Percentiles rank a stretch among this genome's conserved stretches.
Evolutionary conservation across 1,140 invertebrate species (phyloP).

Genomic region (Monochamus saltuarius): DNA sequence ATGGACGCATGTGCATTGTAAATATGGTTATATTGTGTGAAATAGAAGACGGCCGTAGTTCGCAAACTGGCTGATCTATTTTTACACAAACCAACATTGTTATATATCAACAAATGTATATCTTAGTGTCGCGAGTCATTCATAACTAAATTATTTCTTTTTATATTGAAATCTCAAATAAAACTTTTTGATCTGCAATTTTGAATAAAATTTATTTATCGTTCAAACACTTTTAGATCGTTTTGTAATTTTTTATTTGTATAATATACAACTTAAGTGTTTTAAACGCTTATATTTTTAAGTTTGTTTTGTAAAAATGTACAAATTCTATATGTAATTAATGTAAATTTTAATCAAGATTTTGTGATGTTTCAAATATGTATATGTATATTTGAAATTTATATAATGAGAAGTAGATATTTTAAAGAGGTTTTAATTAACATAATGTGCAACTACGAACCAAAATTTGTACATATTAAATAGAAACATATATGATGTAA

Average conservation of each 20-base stretch:
- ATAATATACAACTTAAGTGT: slow-evolving; percentile 2
- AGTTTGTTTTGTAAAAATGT: slow-evolving; percentile 26
- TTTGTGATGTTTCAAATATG: slow-evolving; percentile 38
- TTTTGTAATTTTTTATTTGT: slow-evolving; percentile 12
- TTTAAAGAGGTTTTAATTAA: slow-evolving; percentile 30
- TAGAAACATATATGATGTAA: slow-evolving; percentile 27
- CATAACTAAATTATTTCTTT: not conserved
- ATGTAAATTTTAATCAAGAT: slow-evolving; percentile 21
- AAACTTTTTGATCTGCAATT: not conserved
- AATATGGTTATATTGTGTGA: not conserved
- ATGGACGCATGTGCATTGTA: not conserved
- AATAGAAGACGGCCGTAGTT: no score
- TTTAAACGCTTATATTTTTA: slow-evolving; percentile 10
- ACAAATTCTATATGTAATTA: slow-evolving; percentile 23
- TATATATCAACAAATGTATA: no score
- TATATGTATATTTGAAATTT: slow-evolving; percentile 30
- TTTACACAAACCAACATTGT: no score
- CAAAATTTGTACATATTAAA: slow-evolving; percentile 37
- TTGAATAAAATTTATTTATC: slow-evolving; percentile 2
- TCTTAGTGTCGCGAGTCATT: no score
- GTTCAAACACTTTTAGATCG: slow-evolving; percentile 4
- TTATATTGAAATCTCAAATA: slow-evolving; percentile 2
- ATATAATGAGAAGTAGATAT: slow-evolving; percentile 22
- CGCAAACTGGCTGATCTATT: no score
- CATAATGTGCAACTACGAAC: slow-evolving; percentile 34